Base-by-base conservation (phyloP, 2,113 vertebrate genomes). In the Chrysochloris asiatica region DNA sequence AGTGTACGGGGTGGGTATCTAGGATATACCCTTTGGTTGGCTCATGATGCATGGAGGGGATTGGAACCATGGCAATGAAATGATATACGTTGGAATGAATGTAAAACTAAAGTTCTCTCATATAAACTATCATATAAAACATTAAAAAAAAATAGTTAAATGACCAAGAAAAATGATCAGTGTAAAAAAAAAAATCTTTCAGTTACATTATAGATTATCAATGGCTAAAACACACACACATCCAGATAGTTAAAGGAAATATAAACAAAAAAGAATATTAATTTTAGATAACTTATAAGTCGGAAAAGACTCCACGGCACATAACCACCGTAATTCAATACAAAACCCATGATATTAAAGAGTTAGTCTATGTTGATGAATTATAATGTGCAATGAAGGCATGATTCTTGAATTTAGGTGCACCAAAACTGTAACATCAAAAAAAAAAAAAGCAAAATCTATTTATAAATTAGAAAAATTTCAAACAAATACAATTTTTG, bases 171-270 rank as follows among this genome's bases (percentile, higher is more conserved):
- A 45, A 43, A 45, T 2, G 6, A 2, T 10, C 69, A 45, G 41
- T 14, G 26, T 43, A 26, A 72, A 72, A 93, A 86, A n/a, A 12
- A 30, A 52, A 33, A 4, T 28, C 63, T 82, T 67, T 83, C 72
- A 36, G 14, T 83, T 90, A 88, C 3, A 61, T 76, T 86, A 76
- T n/a, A 83, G 76, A 86, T 47, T 81, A 88, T 22, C 52, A 54
- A 56, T 2, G 24, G 26, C 33, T 76, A 92, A 82, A 92, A 95
- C 54, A 91, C 30, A 88, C 14, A 75, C 3, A 21, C 0, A 22
- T 28, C 41, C 28, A 30, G 87, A 75, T 47, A 50, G 65, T 24
- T 43, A 21, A 79, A 24, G 3, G 24, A 80, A 87, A 95, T 30
- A 52, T 12, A 86, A 59, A 88, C n/a, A 63, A 83, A 83, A n/a